Evolutionary conservation across 2,113 vertebrate species (phyloP).

Genomic region (Strix aluco): DNA sequence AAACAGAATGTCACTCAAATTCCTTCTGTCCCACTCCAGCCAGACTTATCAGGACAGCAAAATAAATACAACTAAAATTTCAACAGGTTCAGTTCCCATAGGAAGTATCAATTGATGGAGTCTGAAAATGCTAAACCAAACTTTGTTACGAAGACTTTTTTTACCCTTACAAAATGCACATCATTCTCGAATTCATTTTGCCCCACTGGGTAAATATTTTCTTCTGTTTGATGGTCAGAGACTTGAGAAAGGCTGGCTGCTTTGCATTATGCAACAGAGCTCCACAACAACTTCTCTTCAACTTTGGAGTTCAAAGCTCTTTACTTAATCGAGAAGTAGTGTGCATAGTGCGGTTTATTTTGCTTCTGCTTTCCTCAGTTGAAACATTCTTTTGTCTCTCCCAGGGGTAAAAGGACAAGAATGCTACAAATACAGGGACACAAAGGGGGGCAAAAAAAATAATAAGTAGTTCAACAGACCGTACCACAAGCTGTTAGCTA

Average conservation of each 20-base stretch:
- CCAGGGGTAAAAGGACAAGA: conserved; percentile 45
- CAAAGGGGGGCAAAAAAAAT: background rate
- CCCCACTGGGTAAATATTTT: background rate
- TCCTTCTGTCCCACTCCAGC: background rate
- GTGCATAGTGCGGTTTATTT: background rate
- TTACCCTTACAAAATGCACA: background rate
- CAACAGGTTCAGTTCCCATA: background rate
- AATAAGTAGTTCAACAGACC: conserved; percentile 37
- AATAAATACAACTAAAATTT: conserved; percentile 14
- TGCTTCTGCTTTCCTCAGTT: background rate
- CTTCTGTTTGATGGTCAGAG: background rate
- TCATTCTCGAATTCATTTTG: background rate
- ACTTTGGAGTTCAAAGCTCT: background rate
- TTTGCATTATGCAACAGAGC: background rate
- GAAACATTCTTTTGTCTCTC: conserved; percentile 10
- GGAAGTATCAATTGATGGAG: background rate
- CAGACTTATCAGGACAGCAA: background rate
- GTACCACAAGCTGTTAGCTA: conserved; percentile 3
- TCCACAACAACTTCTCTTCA: background rate
- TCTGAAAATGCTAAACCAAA: background rate
- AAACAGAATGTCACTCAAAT: background rate
- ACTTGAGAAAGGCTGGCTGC: background rate
- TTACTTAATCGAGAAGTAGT: background rate
- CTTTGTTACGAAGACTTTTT: background rate
- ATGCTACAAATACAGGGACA: conserved; percentile 6